Percentiles rank a stretch among this genome's conserved stretches.
phyloP scores from a whole-genome alignment of 2,797 vertebrate genomes.

The Trichosurus vulpecula region DNA sequence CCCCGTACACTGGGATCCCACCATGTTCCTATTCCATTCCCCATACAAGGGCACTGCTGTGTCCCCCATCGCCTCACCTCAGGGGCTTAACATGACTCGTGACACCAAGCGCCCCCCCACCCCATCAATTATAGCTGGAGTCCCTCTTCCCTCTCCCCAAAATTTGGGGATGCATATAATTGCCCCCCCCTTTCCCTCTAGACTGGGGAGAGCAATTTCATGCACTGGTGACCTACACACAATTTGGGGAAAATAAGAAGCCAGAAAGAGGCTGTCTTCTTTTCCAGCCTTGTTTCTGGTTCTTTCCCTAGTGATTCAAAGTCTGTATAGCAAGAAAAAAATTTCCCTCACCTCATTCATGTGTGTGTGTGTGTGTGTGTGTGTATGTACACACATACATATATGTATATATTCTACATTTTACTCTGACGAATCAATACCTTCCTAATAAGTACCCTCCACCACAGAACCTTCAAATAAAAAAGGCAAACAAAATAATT shows the following conservation, averaged over 20 bases:
- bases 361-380: neutral
- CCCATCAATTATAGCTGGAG: slow-evolving; percentile 17
- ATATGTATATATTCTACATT: neutral
- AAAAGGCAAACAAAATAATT: neutral
- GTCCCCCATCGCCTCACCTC: slow-evolving; percentile 19
- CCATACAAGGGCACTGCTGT: neutral
- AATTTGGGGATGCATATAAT: slow-evolving; percentile 18
- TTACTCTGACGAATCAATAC: neutral
- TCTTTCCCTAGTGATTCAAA: neutral
- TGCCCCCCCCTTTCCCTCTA: neutral
- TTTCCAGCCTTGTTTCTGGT: slow-evolving; percentile 49
- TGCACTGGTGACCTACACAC: neutral
- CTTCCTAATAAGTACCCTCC: neutral
- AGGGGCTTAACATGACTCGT: neutral
- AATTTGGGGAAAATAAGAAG: slow-evolving; percentile 20
- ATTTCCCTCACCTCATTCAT: slow-evolving; percentile 12
- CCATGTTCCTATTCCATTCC: slow-evolving; percentile 28
- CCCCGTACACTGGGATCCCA: neutral
- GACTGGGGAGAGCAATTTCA: slow-evolving; percentile 25
- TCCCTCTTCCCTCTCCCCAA: slow-evolving; percentile 4
- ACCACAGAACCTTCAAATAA: neutral
- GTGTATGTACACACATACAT: too few species aligned
- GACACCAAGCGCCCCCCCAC: slow-evolving; percentile 31
- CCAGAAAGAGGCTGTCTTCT: slow-evolving; percentile 4
- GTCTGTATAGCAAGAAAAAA: slow-evolving; percentile 3